These are phyloP conservation scores for Carlito syrichta DNA, from an alignment of 2,113 vertebrate species.

Conservation along the genomic window DNA sequence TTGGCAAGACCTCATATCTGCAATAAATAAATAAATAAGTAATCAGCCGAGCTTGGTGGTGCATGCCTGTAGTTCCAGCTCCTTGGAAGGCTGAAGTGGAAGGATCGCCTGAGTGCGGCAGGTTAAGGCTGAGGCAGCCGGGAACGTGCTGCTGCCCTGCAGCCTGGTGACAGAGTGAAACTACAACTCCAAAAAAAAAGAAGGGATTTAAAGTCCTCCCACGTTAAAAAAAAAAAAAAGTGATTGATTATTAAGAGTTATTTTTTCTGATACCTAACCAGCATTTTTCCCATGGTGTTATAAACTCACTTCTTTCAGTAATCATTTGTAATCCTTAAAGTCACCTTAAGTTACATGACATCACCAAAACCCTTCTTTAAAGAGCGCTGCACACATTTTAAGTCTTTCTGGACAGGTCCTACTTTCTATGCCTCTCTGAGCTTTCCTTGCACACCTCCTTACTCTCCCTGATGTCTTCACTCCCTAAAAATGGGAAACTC, in stretches of 20 bases:
- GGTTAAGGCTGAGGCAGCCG: too few species aligned
- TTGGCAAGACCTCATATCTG: too few species aligned
- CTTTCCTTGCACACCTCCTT: neutral
- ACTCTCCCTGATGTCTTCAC: slow-evolving; percentile 53
- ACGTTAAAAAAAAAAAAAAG: too few species aligned
- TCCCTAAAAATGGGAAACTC: slow-evolving; percentile 23
- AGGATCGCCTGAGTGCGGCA: too few species aligned
- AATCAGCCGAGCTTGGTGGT: too few species aligned
- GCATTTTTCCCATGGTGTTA: neutral
- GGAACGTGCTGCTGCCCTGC: too few species aligned
- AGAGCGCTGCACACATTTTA: neutral
- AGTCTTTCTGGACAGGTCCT: neutral
- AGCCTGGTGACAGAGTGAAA: too few species aligned
- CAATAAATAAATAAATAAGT: too few species aligned
- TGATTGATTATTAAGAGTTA: neutral
- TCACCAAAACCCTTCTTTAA: neutral
- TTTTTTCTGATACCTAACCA: neutral
- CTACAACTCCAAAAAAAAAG: too few species aligned
- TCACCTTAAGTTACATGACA: neutral
- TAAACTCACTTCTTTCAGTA: slow-evolving; percentile 42
- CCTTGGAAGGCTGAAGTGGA: too few species aligned
- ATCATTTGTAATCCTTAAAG: slow-evolving; percentile 17
- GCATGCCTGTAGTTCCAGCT: too few species aligned
- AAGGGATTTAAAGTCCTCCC: too few species aligned
- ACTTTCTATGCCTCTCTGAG: neutral